These are phyloP conservation scores for Lepidurus apus DNA, from an alignment of 1,140 invertebrate species.

Conservation along the genomic window DNA sequence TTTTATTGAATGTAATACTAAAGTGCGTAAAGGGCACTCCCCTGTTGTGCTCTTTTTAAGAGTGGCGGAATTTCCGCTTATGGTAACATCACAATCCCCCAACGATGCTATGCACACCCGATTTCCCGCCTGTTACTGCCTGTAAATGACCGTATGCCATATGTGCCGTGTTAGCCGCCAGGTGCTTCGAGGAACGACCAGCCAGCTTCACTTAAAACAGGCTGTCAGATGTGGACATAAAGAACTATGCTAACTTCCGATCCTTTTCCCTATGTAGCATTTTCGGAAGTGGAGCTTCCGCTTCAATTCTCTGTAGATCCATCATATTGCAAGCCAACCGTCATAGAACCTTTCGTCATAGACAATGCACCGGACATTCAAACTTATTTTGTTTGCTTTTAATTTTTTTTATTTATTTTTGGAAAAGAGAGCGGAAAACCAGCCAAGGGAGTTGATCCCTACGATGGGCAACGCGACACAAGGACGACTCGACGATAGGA, in stretches of 20 bases:
- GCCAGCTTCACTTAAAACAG: not conserved
- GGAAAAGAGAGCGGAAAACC: not conserved
- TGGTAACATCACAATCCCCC: not conserved
- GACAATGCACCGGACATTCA: not conserved
- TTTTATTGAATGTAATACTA: not conserved
- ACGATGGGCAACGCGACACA: too few relatives aligned
- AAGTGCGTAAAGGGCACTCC: too few relatives aligned
- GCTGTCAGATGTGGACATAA: not conserved
- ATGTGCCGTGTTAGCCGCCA: not conserved
- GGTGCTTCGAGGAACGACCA: not conserved
- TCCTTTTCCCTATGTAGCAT: not conserved
- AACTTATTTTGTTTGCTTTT: not conserved
- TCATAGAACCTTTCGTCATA: not conserved
- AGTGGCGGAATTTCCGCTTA: constrained; percentile 14
- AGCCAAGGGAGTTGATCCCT: too few relatives aligned
- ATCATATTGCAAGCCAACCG: not conserved
- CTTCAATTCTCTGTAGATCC: not conserved
- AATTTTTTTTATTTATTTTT: not conserved
- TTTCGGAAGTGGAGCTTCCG: constrained; percentile 13
- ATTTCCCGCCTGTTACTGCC: constrained; percentile 4
- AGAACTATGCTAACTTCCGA: not conserved
- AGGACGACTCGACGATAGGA: too few relatives aligned
- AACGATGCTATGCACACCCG: constrained; percentile 12
- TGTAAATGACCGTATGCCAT: not conserved
- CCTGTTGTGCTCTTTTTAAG: not conserved